Evolutionary conservation across 2,797 vertebrate species (phyloP), one percentile per base, ranked within the genome.

Genomic region (Siniperca obscura): DNA sequence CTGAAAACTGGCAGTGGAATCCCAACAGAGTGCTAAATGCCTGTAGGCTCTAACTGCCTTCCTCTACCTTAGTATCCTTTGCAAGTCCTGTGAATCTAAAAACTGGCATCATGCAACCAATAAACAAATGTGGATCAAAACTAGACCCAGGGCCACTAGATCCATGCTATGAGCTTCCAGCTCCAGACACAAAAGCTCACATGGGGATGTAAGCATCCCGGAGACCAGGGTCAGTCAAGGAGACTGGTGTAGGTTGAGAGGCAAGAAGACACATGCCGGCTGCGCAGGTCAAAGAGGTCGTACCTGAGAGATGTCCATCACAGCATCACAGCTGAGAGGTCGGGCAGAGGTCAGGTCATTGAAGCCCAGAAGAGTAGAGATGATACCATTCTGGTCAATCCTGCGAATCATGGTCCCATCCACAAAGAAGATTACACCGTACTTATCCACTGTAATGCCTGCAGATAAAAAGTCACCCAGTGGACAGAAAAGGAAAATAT

Each of bases 291-390:
- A 85, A 50, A 72, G 48, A 73, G 73, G 75, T 84, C 55, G 34
- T 93, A 99, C 98, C 97, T 99, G 98, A 70, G 98, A 99, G 91
- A 99, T 99, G 92, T 99, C 98, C 98, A 99, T 99, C 87, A 98
- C 97, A 0, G 98, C 97, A 76, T 99, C 98, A 25, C 98, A 99
- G 94, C 98, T 99, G 83, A 99, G 96, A 59, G 98, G 98, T 77
- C 98, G 96, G 50, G 98, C 97, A 0, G 98, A 99, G 4, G 98
- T 99, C 87, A 99, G 94, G 91, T 99, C 98, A 48, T 99, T 99
- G 94, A 98, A 99, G 76, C 98, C 98, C 83, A 99, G 90, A 61
- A 99, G 91, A 13, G 98, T 99, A 40, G 98, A 99, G 93, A 99
- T 99, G 92, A 99, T 96, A 25, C 98, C 98, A 0, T 99, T 99